Base-by-base conservation (phyloP, 2,113 vertebrate genomes). In the Semnopithecus entellus region DNA sequence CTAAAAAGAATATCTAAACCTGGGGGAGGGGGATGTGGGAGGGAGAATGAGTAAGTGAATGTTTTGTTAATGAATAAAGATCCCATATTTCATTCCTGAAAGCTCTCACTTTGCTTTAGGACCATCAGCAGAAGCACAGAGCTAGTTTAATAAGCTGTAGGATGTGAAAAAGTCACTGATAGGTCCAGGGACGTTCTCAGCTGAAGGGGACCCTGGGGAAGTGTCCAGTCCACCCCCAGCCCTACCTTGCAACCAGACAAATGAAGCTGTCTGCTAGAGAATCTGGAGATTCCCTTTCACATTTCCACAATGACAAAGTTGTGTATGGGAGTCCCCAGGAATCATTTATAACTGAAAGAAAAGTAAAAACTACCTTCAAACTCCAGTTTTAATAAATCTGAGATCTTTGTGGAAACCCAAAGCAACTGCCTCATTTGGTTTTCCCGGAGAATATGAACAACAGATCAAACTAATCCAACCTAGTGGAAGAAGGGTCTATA, bases 351-450 rank as follows among this genome's bases (percentile, higher is more conserved):
- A 78, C 85, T 68, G 66, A 94, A 59, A 85, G 76, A 92, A 90
- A 72, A 91, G 59, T 22, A 79, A 48, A 94, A 73, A 43, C 72
- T 25, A 72, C 59, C 70, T 90, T 94, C 72, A 81, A 50, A 95
- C 22, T 96, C 86, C 83, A 66, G 23, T 91, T 92, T 82, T 88
- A 88, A 55, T 23, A 57, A 55, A 38, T 35, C 86, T 66, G 40
- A 96, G 88, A 88, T 61, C 81, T 48, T 96, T 68, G 82, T 94
- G 88, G 91, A 96, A 97, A 79, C 61, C 73, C 64, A 92, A 90
- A 85, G 70, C 45, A 13, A 40, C 66, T 18, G 81, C 25, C 92
- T 32, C 73, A 94, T 88, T 93, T 90, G 57, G 61, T 76, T 40
- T 90, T 75, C 64, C 88, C 20, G 17, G 90, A 95, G 94, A 80